Conservation (phyloP, 2,888 invertebrate genomes). For the Cryptops parisi region DNA sequence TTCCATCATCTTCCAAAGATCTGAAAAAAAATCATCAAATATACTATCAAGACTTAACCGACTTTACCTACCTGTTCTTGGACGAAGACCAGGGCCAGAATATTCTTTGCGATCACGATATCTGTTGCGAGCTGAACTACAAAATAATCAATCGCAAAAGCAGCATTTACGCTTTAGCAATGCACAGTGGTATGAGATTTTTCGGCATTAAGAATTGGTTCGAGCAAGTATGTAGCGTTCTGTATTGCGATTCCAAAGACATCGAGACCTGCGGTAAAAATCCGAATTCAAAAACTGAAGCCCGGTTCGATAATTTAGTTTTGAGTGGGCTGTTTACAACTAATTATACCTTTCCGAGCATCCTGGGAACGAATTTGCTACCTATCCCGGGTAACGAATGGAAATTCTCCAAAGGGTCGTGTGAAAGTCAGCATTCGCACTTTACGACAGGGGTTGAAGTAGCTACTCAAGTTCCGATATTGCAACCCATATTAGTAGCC, state of each 20-base stretch:
- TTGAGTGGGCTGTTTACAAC: not conserved
- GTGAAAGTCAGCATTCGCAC: not conserved
- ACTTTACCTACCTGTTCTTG: conserved; percentile 8
- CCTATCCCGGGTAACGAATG: not conserved
- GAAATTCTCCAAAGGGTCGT: not conserved
- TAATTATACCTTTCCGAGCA: not conserved
- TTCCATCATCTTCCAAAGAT: not conserved
- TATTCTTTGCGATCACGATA: conserved; percentile 20
- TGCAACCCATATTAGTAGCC: not conserved
- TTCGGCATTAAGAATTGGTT: no score
- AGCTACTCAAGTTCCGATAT: not conserved
- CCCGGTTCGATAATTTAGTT: not conserved
- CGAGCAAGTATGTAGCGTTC: not conserved
- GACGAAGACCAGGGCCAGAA: conserved; percentile 8
- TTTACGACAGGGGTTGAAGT: not conserved
- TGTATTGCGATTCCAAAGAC: not conserved
- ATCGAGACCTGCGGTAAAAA: not conserved
- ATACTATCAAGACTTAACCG: not conserved
- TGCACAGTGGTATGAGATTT: no score
- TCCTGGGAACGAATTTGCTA: not conserved
- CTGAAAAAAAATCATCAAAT: not conserved
- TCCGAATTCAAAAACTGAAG: not conserved
- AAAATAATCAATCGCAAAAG: not conserved
- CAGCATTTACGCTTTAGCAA: not conserved
- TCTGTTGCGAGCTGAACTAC: conserved; percentile 23